A percentile compares a stretch with the other conserved stretches of the same genome.
phyloP scores from a whole-genome alignment of 2,797 vertebrate genomes.

The Rhincodon typus region DNA sequence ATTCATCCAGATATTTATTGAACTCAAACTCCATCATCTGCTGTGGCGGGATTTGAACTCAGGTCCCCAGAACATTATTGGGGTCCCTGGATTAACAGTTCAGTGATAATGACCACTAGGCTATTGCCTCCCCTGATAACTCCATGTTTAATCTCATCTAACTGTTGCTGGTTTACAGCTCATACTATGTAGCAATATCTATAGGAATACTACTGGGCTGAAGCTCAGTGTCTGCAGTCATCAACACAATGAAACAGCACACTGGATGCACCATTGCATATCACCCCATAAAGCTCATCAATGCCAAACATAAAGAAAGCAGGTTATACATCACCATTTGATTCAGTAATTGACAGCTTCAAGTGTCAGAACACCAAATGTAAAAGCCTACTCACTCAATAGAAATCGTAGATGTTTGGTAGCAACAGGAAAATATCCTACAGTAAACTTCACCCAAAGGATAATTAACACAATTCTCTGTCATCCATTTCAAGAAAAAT shows the following conservation, averaged over 20 bases:
- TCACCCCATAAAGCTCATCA: background rate
- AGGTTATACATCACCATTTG: background rate
- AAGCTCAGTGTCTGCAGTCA: background rate
- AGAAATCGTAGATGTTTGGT: background rate
- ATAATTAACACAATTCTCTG: background rate
- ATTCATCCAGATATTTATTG: no score
- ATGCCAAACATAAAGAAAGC: background rate
- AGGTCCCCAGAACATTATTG: no score
- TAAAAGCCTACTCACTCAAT: background rate
- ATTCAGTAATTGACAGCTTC: background rate
- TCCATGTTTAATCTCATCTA: background rate
- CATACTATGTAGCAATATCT: no score
- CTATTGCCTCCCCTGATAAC: no score
- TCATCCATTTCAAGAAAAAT: slow-evolving; percentile 55
- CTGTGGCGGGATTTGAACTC: no score
- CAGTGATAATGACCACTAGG: no score
- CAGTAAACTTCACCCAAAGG: background rate
- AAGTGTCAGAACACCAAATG: background rate
- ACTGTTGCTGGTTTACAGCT: no score
- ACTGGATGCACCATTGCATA: background rate
- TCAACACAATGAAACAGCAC: no score
- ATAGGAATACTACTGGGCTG: no score
- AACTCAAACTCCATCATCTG: no score
- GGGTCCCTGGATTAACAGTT: no score
- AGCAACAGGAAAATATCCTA: background rate